A percentile compares a stretch with the other conserved stretches of the same genome.
phyloP scores from a whole-genome alignment of 2,888 invertebrate genomes.

The Stictocephala bisonia region DNA sequence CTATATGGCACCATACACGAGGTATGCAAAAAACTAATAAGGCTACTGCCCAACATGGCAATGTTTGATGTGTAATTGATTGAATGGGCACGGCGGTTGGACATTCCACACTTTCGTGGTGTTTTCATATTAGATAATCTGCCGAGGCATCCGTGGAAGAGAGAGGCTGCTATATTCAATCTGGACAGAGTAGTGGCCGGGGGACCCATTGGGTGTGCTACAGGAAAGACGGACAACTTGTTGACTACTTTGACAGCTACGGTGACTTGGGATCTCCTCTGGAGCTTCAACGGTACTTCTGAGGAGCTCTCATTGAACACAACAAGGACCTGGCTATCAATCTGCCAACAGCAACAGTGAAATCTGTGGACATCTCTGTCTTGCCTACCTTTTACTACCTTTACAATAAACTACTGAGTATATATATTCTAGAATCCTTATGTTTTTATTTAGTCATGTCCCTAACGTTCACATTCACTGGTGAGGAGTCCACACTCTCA shows the following conservation, averaged over 20 bases:
- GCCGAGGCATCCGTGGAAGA: constrained; percentile 56
- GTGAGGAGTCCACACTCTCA: background rate
- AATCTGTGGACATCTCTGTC: constrained; percentile 5
- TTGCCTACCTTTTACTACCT: background rate
- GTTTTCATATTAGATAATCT: constrained; percentile 63
- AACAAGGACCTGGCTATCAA: background rate
- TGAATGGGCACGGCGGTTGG: constrained; percentile 50
- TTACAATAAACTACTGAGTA: too few relatives aligned
- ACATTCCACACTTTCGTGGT: constrained; percentile 56
- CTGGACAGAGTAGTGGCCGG: constrained; percentile 57
- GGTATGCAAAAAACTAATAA: constrained; percentile 50
- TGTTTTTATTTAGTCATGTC: background rate
- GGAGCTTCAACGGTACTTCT: constrained; percentile 8
- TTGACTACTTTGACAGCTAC: constrained; percentile 63
- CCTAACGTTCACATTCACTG: background rate
- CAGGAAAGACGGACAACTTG: constrained; percentile 58
- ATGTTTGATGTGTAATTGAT: constrained; percentile 54
- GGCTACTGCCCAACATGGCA: constrained; percentile 8
- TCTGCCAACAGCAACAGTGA: background rate
- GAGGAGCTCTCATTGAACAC: background rate
- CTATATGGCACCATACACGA: constrained; percentile 50
- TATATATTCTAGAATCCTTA: background rate
- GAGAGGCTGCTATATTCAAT: constrained; percentile 61
- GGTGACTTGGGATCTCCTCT: constrained; percentile 61
- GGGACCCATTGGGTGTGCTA: constrained; percentile 64